Evolutionary conservation across 2,797 vertebrate genomes (phyloP), one percentile per base, ranked within the genome.

Genomic region (Eupleurogrammus muticus): DNA sequence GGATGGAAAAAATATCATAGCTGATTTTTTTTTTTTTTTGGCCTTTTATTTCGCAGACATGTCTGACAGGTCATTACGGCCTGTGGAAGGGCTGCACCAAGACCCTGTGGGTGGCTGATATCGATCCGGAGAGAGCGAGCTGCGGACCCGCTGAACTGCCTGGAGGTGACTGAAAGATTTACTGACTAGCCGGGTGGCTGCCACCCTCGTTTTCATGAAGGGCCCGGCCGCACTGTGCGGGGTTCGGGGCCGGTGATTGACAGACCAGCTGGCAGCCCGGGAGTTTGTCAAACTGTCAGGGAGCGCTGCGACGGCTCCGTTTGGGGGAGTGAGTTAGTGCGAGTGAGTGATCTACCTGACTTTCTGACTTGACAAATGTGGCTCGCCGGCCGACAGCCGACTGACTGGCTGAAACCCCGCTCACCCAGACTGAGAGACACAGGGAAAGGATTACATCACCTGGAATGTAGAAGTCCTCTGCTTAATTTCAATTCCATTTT

Each of bases 81-180:
- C 92, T 97, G 49, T 97, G 96, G 96, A 96, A 96, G 78, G 87
- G 93, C 79, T 97, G 96, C 86, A 90, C 92, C 58, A 95, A 95
- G 87, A 93, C 93, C 1, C 90, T 97, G 73, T 95, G 93, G 95
- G 91, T 95, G 82, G 86, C 92, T 1, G 95, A 96, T 48, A 90
- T 97, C 66, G 93, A 95, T 75, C 90, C 87, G 0, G 92, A 93
- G 77, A 91, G 96, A 40, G 93, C 91, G 65, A 96, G 93, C 88
- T 97, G 96, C 0, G 96, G 96, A 42, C 96, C 96, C 0, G 94
- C 94, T 0, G 95, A 95, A 60, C 93, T 96, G 48, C 95, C 94
- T 2, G 95, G 96, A 95, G 96, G 96, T 97, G 91, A 92, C 23
- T 68, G 50, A 62, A 1, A 42, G 34, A 54, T 34, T 44, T 11